phyloP scores from a whole-genome alignment of 2,888 invertebrate species.

The Drosophila histrio region DNA sequence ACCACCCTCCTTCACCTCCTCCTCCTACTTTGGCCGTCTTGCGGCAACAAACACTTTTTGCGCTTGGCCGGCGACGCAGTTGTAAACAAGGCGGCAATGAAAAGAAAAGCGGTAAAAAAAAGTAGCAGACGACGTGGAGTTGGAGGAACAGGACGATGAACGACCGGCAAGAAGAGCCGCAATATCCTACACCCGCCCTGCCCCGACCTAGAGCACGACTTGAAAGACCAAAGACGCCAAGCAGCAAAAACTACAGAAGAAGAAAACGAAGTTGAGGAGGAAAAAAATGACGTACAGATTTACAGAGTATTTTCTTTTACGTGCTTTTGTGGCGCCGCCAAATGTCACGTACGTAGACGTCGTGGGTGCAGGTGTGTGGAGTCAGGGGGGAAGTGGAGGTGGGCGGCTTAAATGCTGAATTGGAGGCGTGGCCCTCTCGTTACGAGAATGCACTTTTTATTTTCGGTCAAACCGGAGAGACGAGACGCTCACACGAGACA shows the following conservation, averaged over 20 bases:
- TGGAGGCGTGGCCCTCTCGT: constrained; percentile 26
- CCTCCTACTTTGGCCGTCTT: constrained; percentile 49
- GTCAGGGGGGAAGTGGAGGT: background rate
- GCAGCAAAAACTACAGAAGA: constrained; percentile 31
- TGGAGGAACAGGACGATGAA: constrained; percentile 29
- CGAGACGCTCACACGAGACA: background rate
- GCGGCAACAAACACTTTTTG: constrained; percentile 76
- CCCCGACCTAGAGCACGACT: background rate
- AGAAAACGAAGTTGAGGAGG: constrained; percentile 4
- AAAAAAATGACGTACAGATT: constrained; percentile 66
- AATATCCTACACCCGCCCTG: background rate
- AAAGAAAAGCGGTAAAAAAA: background rate
- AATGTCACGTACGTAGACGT: constrained; percentile 75
- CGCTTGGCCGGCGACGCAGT: constrained; percentile 73
- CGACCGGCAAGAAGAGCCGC: constrained; percentile 30
- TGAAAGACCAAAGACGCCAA: constrained; percentile 19
- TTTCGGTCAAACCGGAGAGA: constrained; percentile 32
- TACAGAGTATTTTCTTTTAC: constrained; percentile 74
- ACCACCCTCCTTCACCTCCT: background rate
- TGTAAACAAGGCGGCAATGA: constrained; percentile 66
- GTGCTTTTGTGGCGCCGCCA: constrained; percentile 73
- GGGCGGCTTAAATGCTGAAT: constrained; percentile 2
- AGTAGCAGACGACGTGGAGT: constrained; percentile 9
- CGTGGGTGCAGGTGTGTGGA: constrained; percentile 29
- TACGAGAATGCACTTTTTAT: constrained; percentile 28